Base-by-base conservation (phyloP, 1,140 invertebrate species). In the Lepidurus arcticus region DNA sequence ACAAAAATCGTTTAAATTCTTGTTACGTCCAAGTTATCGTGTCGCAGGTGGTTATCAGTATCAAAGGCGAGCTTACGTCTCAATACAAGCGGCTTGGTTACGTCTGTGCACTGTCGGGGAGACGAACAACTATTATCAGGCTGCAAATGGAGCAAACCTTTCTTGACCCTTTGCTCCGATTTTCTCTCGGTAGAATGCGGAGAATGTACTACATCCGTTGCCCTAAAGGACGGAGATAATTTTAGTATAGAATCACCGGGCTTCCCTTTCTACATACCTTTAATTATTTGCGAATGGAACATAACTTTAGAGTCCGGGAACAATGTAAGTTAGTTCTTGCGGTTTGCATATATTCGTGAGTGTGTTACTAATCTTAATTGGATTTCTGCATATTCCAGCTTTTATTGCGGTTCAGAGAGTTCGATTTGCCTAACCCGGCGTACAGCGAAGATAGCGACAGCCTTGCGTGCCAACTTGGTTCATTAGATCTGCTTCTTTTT, bases 231-330 rank as follows among this genome's bases (percentile, higher is more conserved):
- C n/a, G 78, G 45, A 1, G 34, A 73, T 75, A 7, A 1, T 21
- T 47, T 44, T 43, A 44, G 16, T 11, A 43, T 78, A 45, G 21
- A 44, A 8, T 78, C 78, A 1, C 78, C 78, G 7, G 78, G 78
- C 6, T 78, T 75, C 16, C 78, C 78, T 10, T 43, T 75, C 45
- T 78, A 78, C 9, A 78, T 78, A 47, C 78, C 78, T 74, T 42
- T 78, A 24, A 44, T 74, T 10, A 47, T 44, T 24, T 78, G 78
- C 42, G 65, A 78, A 44, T 78, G 78, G 78, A 78, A 78, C 73
- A 75, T 78, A 26, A 78, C 78, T 44, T 74, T 47, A 34, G 16
- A 47, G 42, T 45, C 73, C 21, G 65, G 75, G 13, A 74, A 78
- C 42, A 78, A 78, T 74, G 78, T 75, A 53, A 78, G 73, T 21